Percentiles rank a stretch among this genome's conserved stretches.
phyloP scores from a whole-genome alignment of 2,797 vertebrate species.

The Staurois parvus region DNA sequence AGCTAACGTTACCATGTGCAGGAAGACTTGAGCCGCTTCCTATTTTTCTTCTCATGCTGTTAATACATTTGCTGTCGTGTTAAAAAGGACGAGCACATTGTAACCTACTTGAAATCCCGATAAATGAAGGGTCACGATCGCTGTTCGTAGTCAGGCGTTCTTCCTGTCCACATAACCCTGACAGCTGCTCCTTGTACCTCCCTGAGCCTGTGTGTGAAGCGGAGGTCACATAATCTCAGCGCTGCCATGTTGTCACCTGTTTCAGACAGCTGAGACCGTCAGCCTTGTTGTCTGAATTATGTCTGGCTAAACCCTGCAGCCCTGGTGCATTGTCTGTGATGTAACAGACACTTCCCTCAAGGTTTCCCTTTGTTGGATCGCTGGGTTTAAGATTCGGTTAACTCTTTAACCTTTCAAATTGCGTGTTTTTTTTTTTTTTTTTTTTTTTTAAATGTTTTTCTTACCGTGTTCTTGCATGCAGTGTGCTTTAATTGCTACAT shows the following conservation, averaged over 20 bases:
- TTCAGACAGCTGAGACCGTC: constrained; percentile 15
- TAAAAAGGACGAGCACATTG: neutral
- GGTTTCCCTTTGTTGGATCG: neutral
- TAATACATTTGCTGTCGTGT: neutral
- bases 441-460: too few species aligned
- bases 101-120: neutral
- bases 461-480: too few species aligned
- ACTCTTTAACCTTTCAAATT: too few species aligned
- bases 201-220: neutral
- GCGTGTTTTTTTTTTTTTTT: too few species aligned
- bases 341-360: neutral
- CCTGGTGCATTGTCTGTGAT: neutral
- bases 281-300: neutral
- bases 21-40: neutral
- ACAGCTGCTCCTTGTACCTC: neutral
- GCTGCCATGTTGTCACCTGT: constrained; percentile 23
- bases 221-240: neutral
- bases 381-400: too few species aligned
- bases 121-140: neutral
- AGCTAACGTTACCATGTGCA: too few species aligned
- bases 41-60: neutral
- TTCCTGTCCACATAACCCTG: neutral
- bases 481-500: too few species aligned
- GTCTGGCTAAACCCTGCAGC: neutral
- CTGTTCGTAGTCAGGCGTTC: neutral